Base-by-base conservation (phyloP, 2,797 vertebrate genomes). In the Dermochelys coriacea region DNA sequence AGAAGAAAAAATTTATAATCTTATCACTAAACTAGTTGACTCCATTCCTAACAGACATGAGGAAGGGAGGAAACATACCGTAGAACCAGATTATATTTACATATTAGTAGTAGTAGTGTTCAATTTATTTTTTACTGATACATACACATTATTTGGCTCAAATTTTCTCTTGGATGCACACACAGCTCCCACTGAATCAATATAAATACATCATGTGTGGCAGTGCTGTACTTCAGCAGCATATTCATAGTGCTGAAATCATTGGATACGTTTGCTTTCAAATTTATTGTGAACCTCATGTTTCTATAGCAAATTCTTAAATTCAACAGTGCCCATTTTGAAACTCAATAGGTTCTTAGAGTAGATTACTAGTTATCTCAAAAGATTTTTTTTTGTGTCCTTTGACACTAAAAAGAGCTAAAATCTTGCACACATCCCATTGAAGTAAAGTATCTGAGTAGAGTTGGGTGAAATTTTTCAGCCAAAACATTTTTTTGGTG, bases 71-170 rank as follows among this genome's bases (percentile, higher is more conserved):
- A 94, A 92, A 91, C 61, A 4, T 3, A 81, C 80, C 95, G 90
- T 57, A 55, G 85, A 49, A 41, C 0, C 25, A 88, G 21, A 78
- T 80, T 37, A 68, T 84, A 1, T 0, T 34, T 82, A 29, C 84
- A 16, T 78, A 3, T 80, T 84, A 55, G 45, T 50, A 29, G 14
- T 61, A 31, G 16, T 61, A 86, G 18, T 85, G 41, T 84, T 41
- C 21, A 49, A 34, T 71, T 87, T 84, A 77, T 82, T 84, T 93
- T 89, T 87, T 91, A 86, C 45, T 59, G 49, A 84, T 92, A 78
- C 47, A 15, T 23, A 9, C 23, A 27, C 2, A 52, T 3, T 12
- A 88, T 92, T 91, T 86, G 84, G 6, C 71, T 88, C 57, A 74
- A 25, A 34, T 6, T 64, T 7, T 85, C 23, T 8, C 31, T 89